These are phyloP conservation scores for Pomatorhinus ruficollis DNA, from an alignment of 2,113 vertebrate genomes.

Conservation along the genomic window DNA sequence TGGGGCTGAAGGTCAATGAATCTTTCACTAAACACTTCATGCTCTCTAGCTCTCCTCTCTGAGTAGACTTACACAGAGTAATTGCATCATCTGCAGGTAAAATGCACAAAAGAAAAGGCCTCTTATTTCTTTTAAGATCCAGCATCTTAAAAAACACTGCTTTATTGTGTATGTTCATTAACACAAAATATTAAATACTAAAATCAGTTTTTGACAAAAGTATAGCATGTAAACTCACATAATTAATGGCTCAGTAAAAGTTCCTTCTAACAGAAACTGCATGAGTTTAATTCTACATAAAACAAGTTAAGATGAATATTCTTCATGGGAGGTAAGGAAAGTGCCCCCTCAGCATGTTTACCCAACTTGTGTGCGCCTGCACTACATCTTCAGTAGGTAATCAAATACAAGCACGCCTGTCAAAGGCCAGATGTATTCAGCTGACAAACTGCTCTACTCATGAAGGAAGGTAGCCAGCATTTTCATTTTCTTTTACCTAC, in stretches of 20 bases:
- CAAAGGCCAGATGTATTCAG: slow-evolving; percentile 8
- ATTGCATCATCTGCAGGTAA: neutral
- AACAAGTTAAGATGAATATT: neutral
- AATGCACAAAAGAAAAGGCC: neutral
- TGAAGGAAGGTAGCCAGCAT: neutral
- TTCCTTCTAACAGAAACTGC: neutral
- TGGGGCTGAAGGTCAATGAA: neutral
- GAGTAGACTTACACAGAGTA: neutral
- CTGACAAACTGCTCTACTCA: neutral
- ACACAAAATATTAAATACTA: neutral
- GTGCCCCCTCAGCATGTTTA: slow-evolving; percentile 5
- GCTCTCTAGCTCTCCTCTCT: neutral
- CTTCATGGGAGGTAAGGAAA: neutral
- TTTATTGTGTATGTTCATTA: neutral
- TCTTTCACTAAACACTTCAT: neutral
- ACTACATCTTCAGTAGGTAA: slow-evolving; percentile 13
- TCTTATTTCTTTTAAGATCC: neutral
- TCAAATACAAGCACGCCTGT: neutral
- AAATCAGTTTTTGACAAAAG: neutral
- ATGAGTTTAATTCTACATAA: neutral
- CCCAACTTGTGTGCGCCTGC: neutral
- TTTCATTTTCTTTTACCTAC: neutral
- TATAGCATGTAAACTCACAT: neutral
- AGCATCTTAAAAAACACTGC: neutral
- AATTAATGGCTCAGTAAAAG: neutral